Percentiles rank a stretch among this genome's conserved stretches.
These are phyloP conservation scores for Lutraria rhynchaena DNA, from an alignment of 1,140 invertebrate species.

Conservation along the genomic window DNA sequence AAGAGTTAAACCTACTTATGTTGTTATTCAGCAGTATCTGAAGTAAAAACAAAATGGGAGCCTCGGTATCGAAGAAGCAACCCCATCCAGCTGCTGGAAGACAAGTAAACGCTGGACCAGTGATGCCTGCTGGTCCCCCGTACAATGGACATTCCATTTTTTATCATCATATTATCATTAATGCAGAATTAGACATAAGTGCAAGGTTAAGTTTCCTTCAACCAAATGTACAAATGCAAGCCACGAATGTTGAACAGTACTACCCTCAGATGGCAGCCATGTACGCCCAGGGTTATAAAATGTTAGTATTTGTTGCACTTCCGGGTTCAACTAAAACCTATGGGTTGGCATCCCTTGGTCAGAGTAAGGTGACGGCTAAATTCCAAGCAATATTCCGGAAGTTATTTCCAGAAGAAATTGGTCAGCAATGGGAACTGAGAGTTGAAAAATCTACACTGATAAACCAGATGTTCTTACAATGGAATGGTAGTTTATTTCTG, in stretches of 20 bases:
- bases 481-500: constrained; percentile 19
- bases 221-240: constrained; percentile 10
- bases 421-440: constrained; percentile 26
- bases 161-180: constrained; percentile 36
- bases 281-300: constrained; percentile 38
- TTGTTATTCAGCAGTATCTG: too few species aligned
- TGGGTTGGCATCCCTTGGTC: constrained; percentile 8
- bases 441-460: constrained; percentile 35
- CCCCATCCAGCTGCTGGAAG: too few species aligned
- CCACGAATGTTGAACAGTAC: constrained; percentile 30
- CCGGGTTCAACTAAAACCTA: constrained; percentile 25
- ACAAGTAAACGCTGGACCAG: too few species aligned
- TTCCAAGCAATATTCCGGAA: constrained; percentile 41
- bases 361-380: constrained; percentile 1
- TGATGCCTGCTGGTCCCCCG: not conserved
- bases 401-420: constrained; percentile 37
- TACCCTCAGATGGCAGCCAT: constrained; percentile 39
- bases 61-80: too few species aligned
- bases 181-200: constrained; percentile 23
- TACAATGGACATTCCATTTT: constrained; percentile 28
- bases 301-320: constrained; percentile 42
- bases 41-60: too few species aligned
- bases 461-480: constrained; percentile 36
- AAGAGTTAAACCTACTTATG: too few species aligned
- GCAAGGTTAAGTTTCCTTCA: constrained; percentile 25